Percentiles rank a stretch among this genome's conserved stretches.
phyloP scores from a whole-genome alignment of 1,140 invertebrate genomes.

The Atta colombica region DNA sequence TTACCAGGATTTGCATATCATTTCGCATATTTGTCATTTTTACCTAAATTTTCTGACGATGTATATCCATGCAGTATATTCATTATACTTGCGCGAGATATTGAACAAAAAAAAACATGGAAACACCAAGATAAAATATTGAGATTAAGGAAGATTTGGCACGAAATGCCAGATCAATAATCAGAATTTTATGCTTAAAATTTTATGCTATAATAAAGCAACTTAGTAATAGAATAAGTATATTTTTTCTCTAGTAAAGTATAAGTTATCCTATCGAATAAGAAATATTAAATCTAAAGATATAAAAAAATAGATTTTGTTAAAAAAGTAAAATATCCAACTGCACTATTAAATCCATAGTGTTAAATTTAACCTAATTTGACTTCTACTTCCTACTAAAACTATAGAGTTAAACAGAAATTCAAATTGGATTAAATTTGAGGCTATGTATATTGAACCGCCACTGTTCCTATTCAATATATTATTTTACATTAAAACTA shows the following conservation, averaged over 20 bases:
- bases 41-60: conserved; percentile 37
- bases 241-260: not conserved
- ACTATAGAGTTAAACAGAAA: too few relatives aligned
- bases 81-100: conserved; percentile 44
- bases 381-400: too few relatives aligned
- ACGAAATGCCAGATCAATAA: conserved; percentile 20
- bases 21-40: conserved; percentile 59
- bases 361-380: too few relatives aligned
- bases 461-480: too few relatives aligned
- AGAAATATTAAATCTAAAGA: not conserved
- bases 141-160: not conserved
- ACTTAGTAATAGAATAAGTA: too few relatives aligned
- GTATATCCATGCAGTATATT: conserved; percentile 17
- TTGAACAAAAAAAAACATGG: not conserved
- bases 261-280: not conserved
- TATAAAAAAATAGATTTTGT: not conserved
- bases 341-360: too few relatives aligned
- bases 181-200: not conserved
- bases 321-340: not conserved
- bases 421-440: too few relatives aligned
- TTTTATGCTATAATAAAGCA: conserved; percentile 18
- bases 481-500: too few relatives aligned
- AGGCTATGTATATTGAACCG: too few relatives aligned
- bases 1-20: conserved; percentile 51
- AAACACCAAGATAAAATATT: conserved; percentile 5